Percentiles rank a stretch among this genome's conserved stretches.
Conservation (phyloP, 2,797 vertebrate species). For the Manis javanica region DNA sequence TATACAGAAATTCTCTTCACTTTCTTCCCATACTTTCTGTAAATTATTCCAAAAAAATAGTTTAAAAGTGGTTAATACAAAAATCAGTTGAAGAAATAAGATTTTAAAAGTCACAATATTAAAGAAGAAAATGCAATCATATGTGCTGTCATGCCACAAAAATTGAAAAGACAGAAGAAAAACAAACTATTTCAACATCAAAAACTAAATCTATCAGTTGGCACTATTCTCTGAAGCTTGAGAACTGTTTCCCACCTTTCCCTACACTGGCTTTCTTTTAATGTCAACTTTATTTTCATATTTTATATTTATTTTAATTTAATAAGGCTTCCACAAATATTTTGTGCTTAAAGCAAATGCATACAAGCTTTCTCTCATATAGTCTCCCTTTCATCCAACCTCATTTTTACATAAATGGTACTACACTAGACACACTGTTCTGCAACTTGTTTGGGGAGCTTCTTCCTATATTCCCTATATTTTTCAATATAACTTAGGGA, state of each 20-base stretch:
- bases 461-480: background rate
- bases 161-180: conserved; percentile 72
- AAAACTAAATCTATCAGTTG: conserved; percentile 59
- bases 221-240: conserved; percentile 41
- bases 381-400: background rate
- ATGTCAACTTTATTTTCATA: background rate
- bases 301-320: background rate
- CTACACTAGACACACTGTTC: background rate
- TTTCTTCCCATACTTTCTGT: background rate
- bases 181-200: conserved; percentile 65
- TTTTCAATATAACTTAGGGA: background rate
- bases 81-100: conserved; percentile 75
- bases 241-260: conserved; percentile 45
- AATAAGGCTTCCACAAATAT: background rate
- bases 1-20: background rate
- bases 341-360: background rate
- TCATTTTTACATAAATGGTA: background rate
- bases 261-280: conserved; percentile 45
- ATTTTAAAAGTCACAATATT: conserved; percentile 61
- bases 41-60: conserved; percentile 60
- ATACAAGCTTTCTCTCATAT: background rate
- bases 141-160: conserved; percentile 70
- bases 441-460: background rate
- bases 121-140: conserved; percentile 81
- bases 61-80: conserved; percentile 65